Percentiles rank a stretch among this genome's conserved stretches.
These are phyloP conservation scores for Megaceryle maxima DNA, from an alignment of 2,113 vertebrate species.

Conservation along the genomic window DNA sequence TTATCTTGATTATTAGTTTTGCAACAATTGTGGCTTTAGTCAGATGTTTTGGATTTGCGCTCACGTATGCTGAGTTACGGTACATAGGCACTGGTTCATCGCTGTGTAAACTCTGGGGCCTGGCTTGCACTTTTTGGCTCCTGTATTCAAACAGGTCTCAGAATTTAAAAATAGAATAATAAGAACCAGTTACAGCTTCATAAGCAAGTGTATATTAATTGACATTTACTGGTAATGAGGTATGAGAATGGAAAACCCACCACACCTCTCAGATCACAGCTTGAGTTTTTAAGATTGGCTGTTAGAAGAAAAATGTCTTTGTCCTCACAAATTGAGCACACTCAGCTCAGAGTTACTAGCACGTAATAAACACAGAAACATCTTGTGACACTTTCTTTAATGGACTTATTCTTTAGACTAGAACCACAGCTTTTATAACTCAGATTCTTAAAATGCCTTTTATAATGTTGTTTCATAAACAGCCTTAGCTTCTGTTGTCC, in stretches of 20 bases:
- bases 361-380: constrained; percentile 61
- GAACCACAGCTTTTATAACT: constrained; percentile 26
- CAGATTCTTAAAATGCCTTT: constrained; percentile 29
- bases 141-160: not conserved
- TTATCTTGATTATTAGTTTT: constrained; percentile 34
- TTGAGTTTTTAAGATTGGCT: constrained; percentile 23
- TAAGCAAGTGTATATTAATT: constrained; percentile 40
- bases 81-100: not conserved
- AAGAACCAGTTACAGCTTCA: not conserved
- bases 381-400: constrained; percentile 50
- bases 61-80: not conserved
- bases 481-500: not conserved
- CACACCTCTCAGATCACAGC: constrained; percentile 30
- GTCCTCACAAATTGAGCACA: constrained; percentile 13
- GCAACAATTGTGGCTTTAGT: not conserved
- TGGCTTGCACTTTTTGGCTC: not conserved
- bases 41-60: constrained; percentile 12
- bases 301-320: constrained; percentile 56
- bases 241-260: constrained; percentile 30
- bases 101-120: not conserved
- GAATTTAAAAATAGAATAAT: not conserved
- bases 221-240: constrained; percentile 24
- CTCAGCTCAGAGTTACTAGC: constrained; percentile 27
- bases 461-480: not conserved
- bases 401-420: constrained; percentile 33